These are phyloP conservation scores for Tetragonula carbonaria DNA, from an alignment of 2,888 invertebrate species.

Conservation along the genomic window DNA sequence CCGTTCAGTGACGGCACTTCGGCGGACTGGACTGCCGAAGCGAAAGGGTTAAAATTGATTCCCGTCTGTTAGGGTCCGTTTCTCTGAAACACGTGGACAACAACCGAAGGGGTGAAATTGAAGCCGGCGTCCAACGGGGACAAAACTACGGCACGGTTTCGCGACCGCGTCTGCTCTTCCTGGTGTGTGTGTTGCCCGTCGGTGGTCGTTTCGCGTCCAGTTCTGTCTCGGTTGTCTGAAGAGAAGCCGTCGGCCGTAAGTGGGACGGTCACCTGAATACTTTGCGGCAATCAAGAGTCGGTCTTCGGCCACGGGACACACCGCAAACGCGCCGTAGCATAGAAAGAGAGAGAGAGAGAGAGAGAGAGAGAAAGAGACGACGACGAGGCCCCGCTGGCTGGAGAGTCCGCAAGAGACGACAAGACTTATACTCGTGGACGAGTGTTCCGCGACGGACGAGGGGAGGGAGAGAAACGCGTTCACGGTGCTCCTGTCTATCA, in stretches of 20 bases:
- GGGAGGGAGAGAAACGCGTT: slow-evolving; percentile 43
- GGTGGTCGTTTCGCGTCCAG: slow-evolving; percentile 60
- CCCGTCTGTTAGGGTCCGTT: no score
- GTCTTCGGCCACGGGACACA: slow-evolving; percentile 67
- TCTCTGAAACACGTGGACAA: background rate
- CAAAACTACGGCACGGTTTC: slow-evolving; percentile 47
- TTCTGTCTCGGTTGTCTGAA: slow-evolving; percentile 53
- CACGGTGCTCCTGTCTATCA: slow-evolving; percentile 68
- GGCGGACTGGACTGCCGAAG: no score
- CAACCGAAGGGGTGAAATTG: background rate
- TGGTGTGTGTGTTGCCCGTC: slow-evolving; percentile 38
- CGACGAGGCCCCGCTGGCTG: slow-evolving; percentile 21
- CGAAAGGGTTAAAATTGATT: no score
- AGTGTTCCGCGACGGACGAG: no score
- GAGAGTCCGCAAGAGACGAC: slow-evolving; percentile 29
- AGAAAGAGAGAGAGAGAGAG: slow-evolving; percentile 50
- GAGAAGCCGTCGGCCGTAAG: slow-evolving; percentile 74
- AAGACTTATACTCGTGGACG: slow-evolving; percentile 4
- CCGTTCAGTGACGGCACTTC: no score
- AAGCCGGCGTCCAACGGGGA: background rate
- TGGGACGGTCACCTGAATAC: slow-evolving; percentile 82
- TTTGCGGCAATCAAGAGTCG: slow-evolving; percentile 77
- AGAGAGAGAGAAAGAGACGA: slow-evolving; percentile 30
- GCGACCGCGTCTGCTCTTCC: slow-evolving; percentile 33
- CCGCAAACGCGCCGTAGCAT: slow-evolving; percentile 27